Percentiles rank a stretch among this genome's conserved stretches.
phyloP scores from a whole-genome alignment of 2,113 vertebrate species.

The Chloroceryle aenea region DNA sequence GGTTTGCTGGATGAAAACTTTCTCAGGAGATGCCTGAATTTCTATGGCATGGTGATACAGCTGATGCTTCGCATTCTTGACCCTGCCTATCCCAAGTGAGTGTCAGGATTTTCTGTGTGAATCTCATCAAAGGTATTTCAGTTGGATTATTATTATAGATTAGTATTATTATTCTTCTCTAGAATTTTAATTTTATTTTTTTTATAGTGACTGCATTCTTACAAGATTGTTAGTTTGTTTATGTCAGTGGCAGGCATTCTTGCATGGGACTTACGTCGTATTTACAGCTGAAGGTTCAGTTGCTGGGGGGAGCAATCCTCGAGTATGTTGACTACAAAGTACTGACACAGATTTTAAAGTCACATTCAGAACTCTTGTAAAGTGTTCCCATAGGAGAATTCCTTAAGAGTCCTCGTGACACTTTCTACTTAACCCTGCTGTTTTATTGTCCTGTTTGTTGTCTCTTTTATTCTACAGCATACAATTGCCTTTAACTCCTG shows the following conservation, averaged over 20 bases:
- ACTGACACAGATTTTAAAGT: neutral
- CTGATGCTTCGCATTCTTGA: conserved; percentile 94
- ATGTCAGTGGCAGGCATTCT: neutral
- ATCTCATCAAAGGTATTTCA: neutral
- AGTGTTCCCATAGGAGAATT: neutral
- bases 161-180: too few species aligned
- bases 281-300: neutral
- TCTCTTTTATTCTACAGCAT: conserved; percentile 76
- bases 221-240: neutral
- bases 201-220: neutral
- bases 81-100: conserved; percentile 94
- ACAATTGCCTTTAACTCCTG: conserved; percentile 90
- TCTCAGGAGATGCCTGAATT: conserved; percentile 94
- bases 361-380: neutral
- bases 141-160: too few species aligned
- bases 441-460: neutral
- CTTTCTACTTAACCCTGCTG: neutral
- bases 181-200: neutral
- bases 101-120: neutral
- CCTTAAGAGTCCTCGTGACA: fast-evolving
- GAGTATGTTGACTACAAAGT: neutral
- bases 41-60: conserved; percentile 98
- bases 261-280: neutral
- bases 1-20: conserved; percentile 97
- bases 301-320: neutral